Conservation (phyloP, 2,797 vertebrate species). For the Cynopterus sphinx region DNA sequence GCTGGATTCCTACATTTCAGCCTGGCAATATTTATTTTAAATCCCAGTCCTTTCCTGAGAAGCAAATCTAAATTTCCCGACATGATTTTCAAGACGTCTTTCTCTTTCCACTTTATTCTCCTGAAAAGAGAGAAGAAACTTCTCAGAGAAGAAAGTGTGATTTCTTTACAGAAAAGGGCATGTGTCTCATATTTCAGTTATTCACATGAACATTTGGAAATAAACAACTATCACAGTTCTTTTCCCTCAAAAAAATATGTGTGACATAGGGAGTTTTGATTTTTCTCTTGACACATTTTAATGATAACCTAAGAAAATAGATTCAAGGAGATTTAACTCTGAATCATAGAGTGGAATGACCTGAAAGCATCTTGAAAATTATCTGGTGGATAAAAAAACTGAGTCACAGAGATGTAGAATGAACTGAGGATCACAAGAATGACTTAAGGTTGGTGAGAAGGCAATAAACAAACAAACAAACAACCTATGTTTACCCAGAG, state of each 20-base stretch:
- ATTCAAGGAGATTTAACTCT: background rate
- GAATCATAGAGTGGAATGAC: background rate
- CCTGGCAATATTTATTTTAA: conserved; percentile 45
- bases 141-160: background rate
- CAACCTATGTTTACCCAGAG: background rate
- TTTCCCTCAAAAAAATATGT: conserved; percentile 12
- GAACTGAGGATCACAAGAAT: background rate
- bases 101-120: conserved; percentile 3
- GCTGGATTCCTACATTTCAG: conserved; percentile 19
- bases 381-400: background rate
- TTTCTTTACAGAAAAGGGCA: background rate
- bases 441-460: background rate
- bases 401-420: background rate
- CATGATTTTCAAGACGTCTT: background rate
- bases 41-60: background rate
- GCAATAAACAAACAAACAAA: background rate
- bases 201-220: conserved; percentile 5
- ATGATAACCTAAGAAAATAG: background rate
- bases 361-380: conserved; percentile 19
- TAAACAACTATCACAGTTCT: background rate
- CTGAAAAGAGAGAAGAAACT: background rate
- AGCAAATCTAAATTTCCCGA: background rate
- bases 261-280: background rate
- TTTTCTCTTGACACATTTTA: conserved; percentile 33
- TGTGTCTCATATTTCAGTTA: background rate